Percentiles rank a stretch among this genome's conserved stretches.
Conservation (phyloP, 2,888 invertebrate species). For the Chrysina gloriosa region DNA sequence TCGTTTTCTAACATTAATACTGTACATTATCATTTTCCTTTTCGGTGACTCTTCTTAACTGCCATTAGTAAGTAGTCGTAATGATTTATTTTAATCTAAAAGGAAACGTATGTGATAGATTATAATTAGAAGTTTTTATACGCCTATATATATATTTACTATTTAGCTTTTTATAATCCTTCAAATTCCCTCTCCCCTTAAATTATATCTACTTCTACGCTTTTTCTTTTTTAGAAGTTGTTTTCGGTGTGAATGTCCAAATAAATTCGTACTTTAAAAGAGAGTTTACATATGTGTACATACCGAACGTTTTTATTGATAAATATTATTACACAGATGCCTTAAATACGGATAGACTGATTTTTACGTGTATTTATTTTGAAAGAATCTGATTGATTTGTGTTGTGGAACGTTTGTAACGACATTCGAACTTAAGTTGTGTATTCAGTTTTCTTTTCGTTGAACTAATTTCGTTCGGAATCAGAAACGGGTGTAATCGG, state of each 20-base stretch:
- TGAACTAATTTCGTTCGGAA: slow-evolving; percentile 25
- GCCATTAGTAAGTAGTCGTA: slow-evolving; percentile 42
- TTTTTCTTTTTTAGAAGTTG: slow-evolving; percentile 5
- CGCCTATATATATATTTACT: slow-evolving; percentile 26
- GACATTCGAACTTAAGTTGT: slow-evolving; percentile 8
- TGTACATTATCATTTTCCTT: slow-evolving; percentile 26
- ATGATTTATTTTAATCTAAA: slow-evolving; percentile 31
- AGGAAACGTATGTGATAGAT: slow-evolving; percentile 35
- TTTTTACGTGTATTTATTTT: slow-evolving; percentile 50
- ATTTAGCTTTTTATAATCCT: slow-evolving; percentile 29
- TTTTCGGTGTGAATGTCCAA: slow-evolving; percentile 40
- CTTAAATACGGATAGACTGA: slow-evolving; percentile 57
- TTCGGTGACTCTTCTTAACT: slow-evolving; percentile 38
- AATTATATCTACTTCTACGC: slow-evolving; percentile 17
- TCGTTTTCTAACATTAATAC: neutral
- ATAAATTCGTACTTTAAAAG: slow-evolving; percentile 40
- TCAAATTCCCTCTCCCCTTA: slow-evolving; percentile 6
- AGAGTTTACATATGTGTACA: slow-evolving; percentile 29
- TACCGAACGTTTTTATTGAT: slow-evolving; percentile 41
- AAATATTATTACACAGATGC: slow-evolving; percentile 52
- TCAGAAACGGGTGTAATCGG: slow-evolving; percentile 20
- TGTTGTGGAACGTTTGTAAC: slow-evolving; percentile 21
- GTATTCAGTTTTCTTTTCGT: neutral
- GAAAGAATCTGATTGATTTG: slow-evolving; percentile 40
- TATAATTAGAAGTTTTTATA: slow-evolving; percentile 38